phyloP scores from a whole-genome alignment of 2,113 vertebrate genomes.

The Chamaetylas fuelleborni region DNA sequence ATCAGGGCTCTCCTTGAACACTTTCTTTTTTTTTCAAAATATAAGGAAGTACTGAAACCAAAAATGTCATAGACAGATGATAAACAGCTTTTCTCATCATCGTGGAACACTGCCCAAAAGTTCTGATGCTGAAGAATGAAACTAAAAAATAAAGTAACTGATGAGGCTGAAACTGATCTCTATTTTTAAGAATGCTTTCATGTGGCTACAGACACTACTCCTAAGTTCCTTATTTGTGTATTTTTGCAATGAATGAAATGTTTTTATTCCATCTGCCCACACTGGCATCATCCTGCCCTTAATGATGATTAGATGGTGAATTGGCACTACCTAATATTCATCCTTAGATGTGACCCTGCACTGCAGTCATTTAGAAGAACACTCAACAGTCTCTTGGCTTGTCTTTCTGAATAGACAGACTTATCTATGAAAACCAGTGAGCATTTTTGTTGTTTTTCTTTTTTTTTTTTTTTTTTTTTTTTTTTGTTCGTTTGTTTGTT shows the following conservation, averaged over 20 bases:
- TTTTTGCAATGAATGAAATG: not conserved
- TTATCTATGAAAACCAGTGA: not conserved
- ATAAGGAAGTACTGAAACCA: not conserved
- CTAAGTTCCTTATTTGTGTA: not conserved
- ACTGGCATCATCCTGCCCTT: not conserved
- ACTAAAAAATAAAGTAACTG: not conserved
- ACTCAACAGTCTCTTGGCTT: not conserved
- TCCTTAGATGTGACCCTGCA: not conserved
- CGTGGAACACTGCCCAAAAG: not conserved
- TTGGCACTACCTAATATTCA: not conserved
- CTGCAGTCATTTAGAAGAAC: not conserved
- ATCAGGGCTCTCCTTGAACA: not conserved
- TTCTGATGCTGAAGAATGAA: not conserved
- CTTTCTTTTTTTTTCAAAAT: not conserved
- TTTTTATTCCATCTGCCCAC: not conserved
- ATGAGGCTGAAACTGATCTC: not conserved
- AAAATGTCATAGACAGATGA: not conserved
- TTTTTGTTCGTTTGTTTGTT: not conserved
- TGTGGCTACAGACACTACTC: not conserved
- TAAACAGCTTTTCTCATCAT: not conserved
- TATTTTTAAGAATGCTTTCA: not conserved
- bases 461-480: too few species aligned
- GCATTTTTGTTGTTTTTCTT: not conserved
- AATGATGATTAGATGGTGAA: not conserved
- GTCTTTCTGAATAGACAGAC: not conserved